phyloP scores from a whole-genome alignment of 1,140 invertebrate species.

The Probaryconus sp. region DNA sequence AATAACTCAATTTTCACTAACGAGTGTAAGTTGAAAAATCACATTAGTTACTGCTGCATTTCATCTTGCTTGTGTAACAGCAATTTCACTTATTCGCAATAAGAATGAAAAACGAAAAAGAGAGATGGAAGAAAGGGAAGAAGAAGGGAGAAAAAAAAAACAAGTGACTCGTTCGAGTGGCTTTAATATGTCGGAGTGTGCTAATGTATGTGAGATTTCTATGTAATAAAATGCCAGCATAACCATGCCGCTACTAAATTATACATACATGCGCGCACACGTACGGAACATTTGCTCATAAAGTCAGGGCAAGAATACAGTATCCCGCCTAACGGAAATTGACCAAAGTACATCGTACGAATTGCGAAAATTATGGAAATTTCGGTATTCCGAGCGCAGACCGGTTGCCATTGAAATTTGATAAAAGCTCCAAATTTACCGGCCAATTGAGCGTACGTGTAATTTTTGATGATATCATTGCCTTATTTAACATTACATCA shows the following conservation, averaged over 20 bases:
- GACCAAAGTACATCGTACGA: constrained; percentile 58
- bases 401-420: constrained; percentile 45
- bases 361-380: constrained; percentile 62
- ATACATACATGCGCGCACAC: constrained; percentile 55
- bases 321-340: constrained; percentile 52
- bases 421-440: constrained; percentile 35
- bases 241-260: constrained; percentile 43
- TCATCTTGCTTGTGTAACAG: too few species aligned
- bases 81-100: too few species aligned
- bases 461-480: constrained; percentile 13
- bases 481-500: not conserved
- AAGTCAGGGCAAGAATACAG: constrained; percentile 35
- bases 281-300: constrained; percentile 43
- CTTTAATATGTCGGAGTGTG: constrained; percentile 20
- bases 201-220: constrained; percentile 49
- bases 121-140: too few species aligned
- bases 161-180: constrained; percentile 16
- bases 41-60: too few species aligned
- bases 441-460: constrained; percentile 30
- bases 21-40: too few species aligned
- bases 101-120: too few species aligned
- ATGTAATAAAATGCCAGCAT: constrained; percentile 43
- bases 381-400: constrained; percentile 4
- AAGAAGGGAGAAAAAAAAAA: too few species aligned
- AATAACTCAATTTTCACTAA: too few species aligned